phyloP scores from a whole-genome alignment of 2,888 invertebrate species.

The Drosophila prostipennis region DNA sequence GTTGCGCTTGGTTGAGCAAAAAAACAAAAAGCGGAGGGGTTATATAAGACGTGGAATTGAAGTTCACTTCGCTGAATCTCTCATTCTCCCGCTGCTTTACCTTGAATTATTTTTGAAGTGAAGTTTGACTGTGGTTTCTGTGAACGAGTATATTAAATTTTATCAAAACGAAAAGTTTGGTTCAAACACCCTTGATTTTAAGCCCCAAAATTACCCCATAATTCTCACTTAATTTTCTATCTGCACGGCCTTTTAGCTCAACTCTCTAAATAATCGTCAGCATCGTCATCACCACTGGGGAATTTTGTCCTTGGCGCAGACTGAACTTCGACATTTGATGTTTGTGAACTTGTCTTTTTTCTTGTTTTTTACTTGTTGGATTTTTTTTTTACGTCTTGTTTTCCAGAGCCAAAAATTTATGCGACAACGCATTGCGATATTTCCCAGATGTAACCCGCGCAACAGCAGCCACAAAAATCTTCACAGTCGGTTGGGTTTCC shows the following conservation, averaged over 20 bases:
- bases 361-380: not conserved
- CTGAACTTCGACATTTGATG: constrained; percentile 44
- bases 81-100: constrained; percentile 42
- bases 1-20: constrained; percentile 48
- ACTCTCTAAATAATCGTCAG: constrained; percentile 20
- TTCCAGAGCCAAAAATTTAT: constrained; percentile 33
- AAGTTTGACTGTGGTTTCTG: constrained; percentile 4
- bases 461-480: constrained; percentile 27
- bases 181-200: constrained; percentile 28
- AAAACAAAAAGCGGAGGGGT: constrained; percentile 5
- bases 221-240: constrained; percentile 11
- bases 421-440: constrained; percentile 46
- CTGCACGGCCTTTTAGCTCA: constrained; percentile 8
- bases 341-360: constrained; percentile 8
- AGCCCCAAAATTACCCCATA: not conserved
- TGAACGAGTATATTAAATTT: not conserved
- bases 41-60: constrained; percentile 28
- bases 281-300: constrained; percentile 7
- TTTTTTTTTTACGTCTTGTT: constrained; percentile 24
- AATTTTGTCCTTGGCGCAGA: constrained; percentile 17
- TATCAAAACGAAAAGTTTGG: not conserved
- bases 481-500: constrained; percentile 35
- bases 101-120: constrained; percentile 53
- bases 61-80: constrained; percentile 22
- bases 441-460: constrained; percentile 37